Evolutionary conservation across 2,113 vertebrate genomes (phyloP), one percentile per base, ranked within the genome.

Genomic region (Vulpes ferrilata): DNA sequence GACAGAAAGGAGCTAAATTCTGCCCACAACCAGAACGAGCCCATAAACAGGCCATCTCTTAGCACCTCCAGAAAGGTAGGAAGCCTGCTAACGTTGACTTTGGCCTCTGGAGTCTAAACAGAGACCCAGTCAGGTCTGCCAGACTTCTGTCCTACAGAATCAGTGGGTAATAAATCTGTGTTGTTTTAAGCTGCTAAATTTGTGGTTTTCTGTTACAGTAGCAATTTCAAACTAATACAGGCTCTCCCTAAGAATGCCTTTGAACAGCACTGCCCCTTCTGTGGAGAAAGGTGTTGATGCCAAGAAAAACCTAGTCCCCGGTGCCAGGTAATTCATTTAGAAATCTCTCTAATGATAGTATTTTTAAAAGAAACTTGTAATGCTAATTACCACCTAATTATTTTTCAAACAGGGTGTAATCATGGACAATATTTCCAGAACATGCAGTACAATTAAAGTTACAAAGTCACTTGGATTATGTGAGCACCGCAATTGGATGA

Each of bases 371-470:
- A 97, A 96, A 95, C 55, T 95, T 82, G 96, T 94, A 98, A 97
- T 7, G 0, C 67, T 95, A 98, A 92, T 71, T 82, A 89, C 85
- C 71, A 74, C 81, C 71, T 98, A 98, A 98, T 98, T 97, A 98
- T 96, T 97, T 96, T 97, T 98, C 97, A 94, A 98, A 98, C 88
- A 96, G 79, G 74, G 62, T 97, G 48, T 93, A 79, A 98, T 97
- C 86, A 89, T 84, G 96, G 97, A 89, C 97, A 96, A 95, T 98
- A 97, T 86, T 95, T 86, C 97, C 92, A 84, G 95, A 98, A 93
- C 64, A 71, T 89, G 94, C 76, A 96, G 94, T 65, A 97, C 43
- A 73, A 97, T 95, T 97, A 96, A 96, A 96, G 81, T 96, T 90
- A 97, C 88, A 93, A 84, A 97, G 94, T 97, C 81, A 62, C 88